Evolutionary conservation across 1,140 invertebrate genomes (phyloP), one percentile per base, ranked within the genome.

Genomic region (Monomorium pharaonis): DNA sequence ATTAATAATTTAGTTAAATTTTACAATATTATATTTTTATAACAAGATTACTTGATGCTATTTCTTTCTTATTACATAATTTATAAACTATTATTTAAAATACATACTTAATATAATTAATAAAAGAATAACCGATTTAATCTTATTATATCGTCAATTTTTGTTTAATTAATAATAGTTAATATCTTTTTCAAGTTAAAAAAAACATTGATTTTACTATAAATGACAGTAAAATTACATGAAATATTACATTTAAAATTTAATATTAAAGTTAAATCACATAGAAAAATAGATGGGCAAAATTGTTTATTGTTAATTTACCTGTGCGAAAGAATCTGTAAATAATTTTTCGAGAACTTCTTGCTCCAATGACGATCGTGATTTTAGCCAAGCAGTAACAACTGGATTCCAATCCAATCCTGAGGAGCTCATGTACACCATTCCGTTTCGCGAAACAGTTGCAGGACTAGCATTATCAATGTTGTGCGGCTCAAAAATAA

Each of bases 401-500:
- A 98, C 96, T 0, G 98, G 98, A 92, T 97, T 96, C 97, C 98
- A 99, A 92, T 98, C 97, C 37, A 99, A 95, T 0, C 98, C 98
- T 0, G 98, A 99, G 0, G 98, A 98, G 91, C 98, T 99, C 98
- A 99, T 99, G 93, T 99, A 99, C 0, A 99, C 98, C 98, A 99
- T 99, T 88, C 98, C 98, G 94, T 99, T 99, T 76, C 98, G 96
- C 0, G 98, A 99, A 0, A 99, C 98, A 0, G 98, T 99, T 0
- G 98, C 98, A 7, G 98, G 98, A 27, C 98, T 99, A 1, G 98
- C 98, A 94, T 99, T 99, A 93, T 99, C 98, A 86, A 99, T 99
- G 93, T 99, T 99, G 93, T 99, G 98, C 0, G 98, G 98, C 94
- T 99, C 98, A 94, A 99, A 99, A 89, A 99, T 98, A 81, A 99